Conservation (phyloP, 2,797 vertebrate species). For the Rhabdomys pumilio region DNA sequence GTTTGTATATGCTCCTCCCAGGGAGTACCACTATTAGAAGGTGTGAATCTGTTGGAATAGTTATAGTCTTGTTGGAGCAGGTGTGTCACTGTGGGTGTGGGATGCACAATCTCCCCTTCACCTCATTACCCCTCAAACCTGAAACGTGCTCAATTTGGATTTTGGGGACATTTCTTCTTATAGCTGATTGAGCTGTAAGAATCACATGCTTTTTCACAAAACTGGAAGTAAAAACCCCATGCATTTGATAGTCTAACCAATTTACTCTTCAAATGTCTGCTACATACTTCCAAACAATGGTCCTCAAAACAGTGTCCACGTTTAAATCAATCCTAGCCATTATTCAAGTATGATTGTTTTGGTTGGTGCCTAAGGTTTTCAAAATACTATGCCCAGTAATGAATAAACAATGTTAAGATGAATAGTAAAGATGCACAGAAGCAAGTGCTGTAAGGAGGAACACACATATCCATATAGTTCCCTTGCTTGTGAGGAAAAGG, state of each 20-base stretch:
- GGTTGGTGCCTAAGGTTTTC: not conserved
- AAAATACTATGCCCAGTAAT: not conserved
- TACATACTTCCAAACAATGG: not conserved
- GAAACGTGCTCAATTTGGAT: not conserved
- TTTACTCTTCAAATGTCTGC: slow-evolving; percentile 24
- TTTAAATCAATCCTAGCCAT: not conserved
- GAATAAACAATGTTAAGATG: not conserved
- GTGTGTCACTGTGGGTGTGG: not conserved
- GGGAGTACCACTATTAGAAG: no score
- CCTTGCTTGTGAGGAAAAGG: no score
- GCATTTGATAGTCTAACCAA: slow-evolving; percentile 23
- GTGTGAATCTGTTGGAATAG: no score
- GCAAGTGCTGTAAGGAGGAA: not conserved
- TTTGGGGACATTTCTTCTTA: not conserved
- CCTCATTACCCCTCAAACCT: not conserved
- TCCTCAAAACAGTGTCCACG: not conserved
- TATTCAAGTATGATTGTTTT: not conserved
- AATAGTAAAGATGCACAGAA: not conserved
- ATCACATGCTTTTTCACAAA: slow-evolving; percentile 28
- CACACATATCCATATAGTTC: not conserved
- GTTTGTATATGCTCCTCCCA: not conserved
- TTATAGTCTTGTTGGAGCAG: no score
- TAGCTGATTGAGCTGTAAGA: slow-evolving; percentile 10
- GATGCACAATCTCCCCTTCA: not conserved
- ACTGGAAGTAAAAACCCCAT: slow-evolving; percentile 26